These are phyloP conservation scores for Esox masquinongy DNA, from an alignment of 2,797 vertebrate species.

Conservation along the genomic window DNA sequence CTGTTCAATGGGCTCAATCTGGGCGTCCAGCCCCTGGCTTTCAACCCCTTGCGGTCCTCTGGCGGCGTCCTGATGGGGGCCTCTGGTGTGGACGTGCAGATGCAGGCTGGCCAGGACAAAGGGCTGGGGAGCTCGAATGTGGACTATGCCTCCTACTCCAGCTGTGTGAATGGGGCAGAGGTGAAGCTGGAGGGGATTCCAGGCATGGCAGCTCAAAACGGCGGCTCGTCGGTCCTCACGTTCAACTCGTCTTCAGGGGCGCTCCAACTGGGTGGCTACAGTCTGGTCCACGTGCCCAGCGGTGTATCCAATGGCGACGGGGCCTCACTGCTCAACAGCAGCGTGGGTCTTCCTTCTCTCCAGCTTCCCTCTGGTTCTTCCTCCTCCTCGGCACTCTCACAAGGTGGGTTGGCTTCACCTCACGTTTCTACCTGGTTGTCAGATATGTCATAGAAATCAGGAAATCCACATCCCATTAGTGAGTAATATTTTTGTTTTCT, in stretches of 20 bases:
- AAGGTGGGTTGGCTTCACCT: slow-evolving; percentile 77
- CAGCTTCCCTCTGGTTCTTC: slow-evolving; percentile 84
- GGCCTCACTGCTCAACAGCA: slow-evolving; percentile 82
- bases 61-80: slow-evolving; percentile 79
- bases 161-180: slow-evolving; percentile 83
- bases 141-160: slow-evolving; percentile 81
- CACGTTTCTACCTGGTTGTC: neutral
- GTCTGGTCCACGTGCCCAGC: slow-evolving; percentile 91
- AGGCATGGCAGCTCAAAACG: slow-evolving; percentile 84
- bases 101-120: slow-evolving; percentile 82
- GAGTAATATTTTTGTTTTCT: neutral
- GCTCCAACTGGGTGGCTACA: slow-evolving; percentile 93
- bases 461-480: neutral
- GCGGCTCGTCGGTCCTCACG: slow-evolving; percentile 88
- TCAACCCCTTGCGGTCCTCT: slow-evolving; percentile 82
- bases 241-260: slow-evolving; percentile 83
- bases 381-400: slow-evolving; percentile 78
- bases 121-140: slow-evolving; percentile 80
- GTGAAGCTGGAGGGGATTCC: slow-evolving; percentile 91
- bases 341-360: slow-evolving; percentile 87
- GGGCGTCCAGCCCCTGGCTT: slow-evolving; percentile 85
- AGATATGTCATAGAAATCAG: neutral
- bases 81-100: slow-evolving; percentile 84
- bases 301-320: slow-evolving; percentile 77
- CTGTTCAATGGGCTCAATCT: slow-evolving; percentile 93